A percentile compares a stretch with the other conserved stretches of the same genome.
These are phyloP conservation scores for Scophthalmus maximus DNA, from an alignment of 2,113 vertebrate genomes.

Conservation along the genomic window DNA sequence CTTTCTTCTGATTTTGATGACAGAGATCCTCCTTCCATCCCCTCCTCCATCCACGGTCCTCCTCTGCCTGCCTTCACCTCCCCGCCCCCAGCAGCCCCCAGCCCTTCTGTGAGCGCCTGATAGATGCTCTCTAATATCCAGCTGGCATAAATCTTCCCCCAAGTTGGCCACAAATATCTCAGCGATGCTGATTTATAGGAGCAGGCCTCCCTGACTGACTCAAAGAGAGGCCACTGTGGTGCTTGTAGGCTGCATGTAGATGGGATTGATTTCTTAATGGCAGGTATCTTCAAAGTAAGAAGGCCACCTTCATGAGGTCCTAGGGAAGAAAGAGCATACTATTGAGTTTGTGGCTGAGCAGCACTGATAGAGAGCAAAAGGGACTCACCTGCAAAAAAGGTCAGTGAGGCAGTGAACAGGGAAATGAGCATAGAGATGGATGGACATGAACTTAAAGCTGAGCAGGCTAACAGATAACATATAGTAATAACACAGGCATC, in stretches of 20 bases:
- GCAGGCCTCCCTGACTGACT: constrained; percentile 37
- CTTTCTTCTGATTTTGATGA: constrained; percentile 9
- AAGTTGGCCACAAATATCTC: constrained; percentile 85
- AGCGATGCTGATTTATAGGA: constrained; percentile 85
- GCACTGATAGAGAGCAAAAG: constrained; percentile 18
- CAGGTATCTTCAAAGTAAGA: constrained; percentile 69
- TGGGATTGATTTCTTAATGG: constrained; percentile 77
- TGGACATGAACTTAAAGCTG: constrained; percentile 9
- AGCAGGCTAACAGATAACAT: background rate
- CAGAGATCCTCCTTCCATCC: constrained; percentile 4
- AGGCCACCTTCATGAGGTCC: constrained; percentile 45
- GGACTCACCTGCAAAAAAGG: constrained; percentile 62
- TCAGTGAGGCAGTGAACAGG: constrained; percentile 57
- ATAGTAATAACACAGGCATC: background rate
- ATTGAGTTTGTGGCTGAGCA: constrained; percentile 33
- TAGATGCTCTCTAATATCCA: constrained; percentile 82
- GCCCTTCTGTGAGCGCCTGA: constrained; percentile 66
- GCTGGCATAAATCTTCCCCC: constrained; percentile 83
- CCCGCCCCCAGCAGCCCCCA: constrained; percentile 20
- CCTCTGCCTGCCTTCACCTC: constrained; percentile 47
- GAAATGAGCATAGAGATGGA: constrained; percentile 4
- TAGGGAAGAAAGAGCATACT: constrained; percentile 24
- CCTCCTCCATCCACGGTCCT: constrained; percentile 9
- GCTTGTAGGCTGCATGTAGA: constrained; percentile 60
- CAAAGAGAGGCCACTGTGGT: constrained; percentile 58